These are phyloP conservation scores for Sternarchorhynchus goeldii DNA, from an alignment of 2,797 vertebrate species.

Conservation along the genomic window DNA sequence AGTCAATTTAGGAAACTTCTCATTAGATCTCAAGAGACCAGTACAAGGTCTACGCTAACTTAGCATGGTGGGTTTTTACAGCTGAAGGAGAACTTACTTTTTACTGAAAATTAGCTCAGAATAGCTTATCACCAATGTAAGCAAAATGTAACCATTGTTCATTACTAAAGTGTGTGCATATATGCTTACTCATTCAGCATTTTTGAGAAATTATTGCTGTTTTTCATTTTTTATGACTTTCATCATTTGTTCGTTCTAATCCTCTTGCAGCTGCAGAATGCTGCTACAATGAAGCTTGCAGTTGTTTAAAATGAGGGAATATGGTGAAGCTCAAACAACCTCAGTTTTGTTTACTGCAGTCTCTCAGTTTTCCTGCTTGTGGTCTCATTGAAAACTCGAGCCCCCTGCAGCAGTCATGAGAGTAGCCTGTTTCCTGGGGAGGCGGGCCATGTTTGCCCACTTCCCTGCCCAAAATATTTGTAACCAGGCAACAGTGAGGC, in stretches of 20 bases:
- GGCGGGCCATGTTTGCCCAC: conserved; percentile 75
- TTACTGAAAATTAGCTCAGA: no score
- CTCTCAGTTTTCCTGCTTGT: conserved; percentile 74
- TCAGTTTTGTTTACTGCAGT: conserved; percentile 54
- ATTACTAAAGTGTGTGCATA: no score
- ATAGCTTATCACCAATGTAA: no score
- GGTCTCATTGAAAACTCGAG: conserved; percentile 74
- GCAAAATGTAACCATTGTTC: no score
- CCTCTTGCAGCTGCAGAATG: conserved; percentile 1
- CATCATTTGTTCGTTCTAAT: conserved; percentile 11
- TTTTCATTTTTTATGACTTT: neutral
- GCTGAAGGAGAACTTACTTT: no score
- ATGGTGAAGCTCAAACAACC: conserved; percentile 11
- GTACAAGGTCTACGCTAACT: no score
- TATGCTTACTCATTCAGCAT: no score
- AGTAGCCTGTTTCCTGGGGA: conserved; percentile 75
- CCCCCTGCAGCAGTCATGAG: conserved; percentile 69
- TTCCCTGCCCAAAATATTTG: conserved; percentile 82
- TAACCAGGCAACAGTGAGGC: conserved; percentile 77
- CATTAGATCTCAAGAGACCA: no score
- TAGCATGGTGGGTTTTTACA: no score
- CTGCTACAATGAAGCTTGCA: conserved; percentile 11
- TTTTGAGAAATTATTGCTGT: neutral
- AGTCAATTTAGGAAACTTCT: no score
- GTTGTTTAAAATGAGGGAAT: neutral